A percentile compares a stretch with the other conserved stretches of the same genome.
phyloP scores from a whole-genome alignment of 1,140 invertebrate species.

The Mercenaria mercenaria region DNA sequence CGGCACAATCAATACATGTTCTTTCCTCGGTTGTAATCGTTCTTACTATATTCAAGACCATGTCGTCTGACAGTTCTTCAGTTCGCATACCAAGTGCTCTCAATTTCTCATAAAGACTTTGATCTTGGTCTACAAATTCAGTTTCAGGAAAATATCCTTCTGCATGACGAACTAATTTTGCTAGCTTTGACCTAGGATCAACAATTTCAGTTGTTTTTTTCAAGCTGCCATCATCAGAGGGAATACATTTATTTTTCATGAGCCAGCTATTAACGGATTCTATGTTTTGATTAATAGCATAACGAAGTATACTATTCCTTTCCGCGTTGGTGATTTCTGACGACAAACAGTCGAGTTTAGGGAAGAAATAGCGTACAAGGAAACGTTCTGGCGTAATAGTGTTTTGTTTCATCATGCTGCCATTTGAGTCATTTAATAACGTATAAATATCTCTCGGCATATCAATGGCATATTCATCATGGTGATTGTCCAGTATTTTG shows the following conservation, averaged over 20 bases:
- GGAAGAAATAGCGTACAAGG: background rate
- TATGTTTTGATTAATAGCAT: background rate
- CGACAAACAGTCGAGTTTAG: background rate
- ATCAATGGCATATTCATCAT: background rate
- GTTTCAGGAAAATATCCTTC: slow-evolving; percentile 1
- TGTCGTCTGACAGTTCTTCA: background rate
- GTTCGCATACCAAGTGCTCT: background rate
- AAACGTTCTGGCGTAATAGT: background rate
- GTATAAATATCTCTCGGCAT: background rate
- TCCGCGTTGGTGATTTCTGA: too few species aligned
- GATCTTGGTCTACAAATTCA: background rate
- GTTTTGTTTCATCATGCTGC: background rate
- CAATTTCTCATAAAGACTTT: background rate
- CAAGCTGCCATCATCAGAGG: background rate
- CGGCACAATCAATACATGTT: background rate
- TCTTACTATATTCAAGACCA: background rate
- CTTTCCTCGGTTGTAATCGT: background rate
- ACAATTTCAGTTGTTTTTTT: slow-evolving; percentile 6
- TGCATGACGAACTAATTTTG: background rate
- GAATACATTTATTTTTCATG: background rate
- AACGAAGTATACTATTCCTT: background rate
- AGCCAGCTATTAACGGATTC: background rate
- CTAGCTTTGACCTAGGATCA: background rate
- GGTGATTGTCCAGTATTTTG: background rate
- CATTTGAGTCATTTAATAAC: background rate